Evolutionary conservation across 2,113 vertebrate genomes (phyloP).

Genomic region (Lichenostomus cassidix): DNA sequence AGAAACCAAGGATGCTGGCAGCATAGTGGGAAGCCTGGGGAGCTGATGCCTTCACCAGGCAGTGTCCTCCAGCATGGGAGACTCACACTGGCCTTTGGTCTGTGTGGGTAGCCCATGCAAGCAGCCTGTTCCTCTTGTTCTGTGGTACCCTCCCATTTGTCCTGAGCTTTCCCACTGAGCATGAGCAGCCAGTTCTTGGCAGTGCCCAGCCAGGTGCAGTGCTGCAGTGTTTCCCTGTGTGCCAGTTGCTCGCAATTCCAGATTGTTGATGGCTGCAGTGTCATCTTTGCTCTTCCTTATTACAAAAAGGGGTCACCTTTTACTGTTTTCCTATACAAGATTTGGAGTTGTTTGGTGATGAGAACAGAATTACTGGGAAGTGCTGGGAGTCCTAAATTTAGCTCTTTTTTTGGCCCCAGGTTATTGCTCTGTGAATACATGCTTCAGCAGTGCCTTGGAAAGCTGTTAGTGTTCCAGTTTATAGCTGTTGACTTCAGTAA

Average conservation of each 20-base stretch:
- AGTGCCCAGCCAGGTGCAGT: rapidly evolving
- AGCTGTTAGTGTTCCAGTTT: not conserved
- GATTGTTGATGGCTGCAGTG: not conserved
- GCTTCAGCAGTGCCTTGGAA: not conserved
- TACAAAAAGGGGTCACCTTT: not conserved
- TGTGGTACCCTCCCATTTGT: not conserved
- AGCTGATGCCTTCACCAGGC: not conserved
- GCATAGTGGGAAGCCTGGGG: not conserved
- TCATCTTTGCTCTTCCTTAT: not conserved
- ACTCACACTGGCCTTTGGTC: not conserved
- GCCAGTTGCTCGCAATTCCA: rapidly evolving
- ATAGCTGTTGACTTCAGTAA: not conserved
- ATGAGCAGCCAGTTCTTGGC: rapidly evolving
- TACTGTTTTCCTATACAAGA: not conserved
- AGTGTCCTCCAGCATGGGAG: not conserved
- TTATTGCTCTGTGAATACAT: not conserved
- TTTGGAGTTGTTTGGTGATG: not conserved
- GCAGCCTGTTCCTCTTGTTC: not conserved
- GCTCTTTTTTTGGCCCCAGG: not conserved
- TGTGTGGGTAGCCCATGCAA: not conserved
- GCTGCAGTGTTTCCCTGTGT: not conserved
- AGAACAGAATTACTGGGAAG: not conserved
- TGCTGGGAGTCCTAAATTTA: not conserved
- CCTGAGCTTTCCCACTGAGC: not conserved
- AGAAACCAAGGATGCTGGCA: not conserved